Evolutionary conservation across 2,797 vertebrate species (phyloP), one percentile per base, ranked within the genome.

Genomic region (Bradypodion ventrale): DNA sequence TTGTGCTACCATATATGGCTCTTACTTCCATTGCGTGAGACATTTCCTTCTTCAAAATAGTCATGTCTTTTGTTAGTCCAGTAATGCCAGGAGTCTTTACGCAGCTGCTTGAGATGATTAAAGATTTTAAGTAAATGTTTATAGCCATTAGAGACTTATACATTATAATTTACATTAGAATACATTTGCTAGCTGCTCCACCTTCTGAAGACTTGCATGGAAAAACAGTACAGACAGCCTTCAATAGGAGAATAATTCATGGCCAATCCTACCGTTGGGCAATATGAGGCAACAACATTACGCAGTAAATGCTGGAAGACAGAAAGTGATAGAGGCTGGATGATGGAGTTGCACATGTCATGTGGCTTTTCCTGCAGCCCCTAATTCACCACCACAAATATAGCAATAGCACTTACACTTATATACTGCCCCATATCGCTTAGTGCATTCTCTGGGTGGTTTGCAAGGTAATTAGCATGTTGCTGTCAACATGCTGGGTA

Each of bases 1-100:
- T 83, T 80, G 46, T 87, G 40, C 56, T 83, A 52, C 35, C 25
- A 23, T 83, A 83, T 60, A 68, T 27, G n/a, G 62, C 7, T 52
- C 12, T 66, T 80, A 83, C 25, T n/a, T 75, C 40, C 9, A 9
- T 46, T 68, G 82, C 29, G 42, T 19, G 75, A 37, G 25, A 25
- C 44, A 37, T 60, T 68, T 23, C 63, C 9, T 75, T 76, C 56
- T 49, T n/a, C 76, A 37, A 79, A 79, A 37, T 44, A 72, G 15
- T 29, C 25, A 79, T 52, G 60, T 7, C 5, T 80, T 56, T 69
- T 35, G 63, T 37, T 87, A 69, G 37, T 75, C 35, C 21, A 40
- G 7, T 63, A 49, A 19, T 19, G 74, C 42, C 60, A n/a, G 13
- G 27, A 52, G 8, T 52, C 66, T 40, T 10, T 59, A 27, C 60